phyloP scores from a whole-genome alignment of 2,888 invertebrate genomes.

The Mamestra brassicae region DNA sequence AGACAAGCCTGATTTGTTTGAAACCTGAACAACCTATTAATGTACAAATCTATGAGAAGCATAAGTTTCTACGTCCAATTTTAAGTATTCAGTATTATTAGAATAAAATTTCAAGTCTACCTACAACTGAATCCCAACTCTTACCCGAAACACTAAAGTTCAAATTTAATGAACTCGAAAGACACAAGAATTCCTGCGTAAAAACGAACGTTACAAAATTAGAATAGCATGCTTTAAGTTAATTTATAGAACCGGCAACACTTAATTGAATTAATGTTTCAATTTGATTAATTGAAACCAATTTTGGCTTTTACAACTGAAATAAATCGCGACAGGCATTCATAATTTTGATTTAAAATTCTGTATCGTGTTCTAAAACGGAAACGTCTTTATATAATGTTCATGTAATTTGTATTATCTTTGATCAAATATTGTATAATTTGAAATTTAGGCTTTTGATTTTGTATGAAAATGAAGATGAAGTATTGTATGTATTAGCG shows the following conservation, averaged over 20 bases:
- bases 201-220: constrained; percentile 66
- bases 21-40: neutral
- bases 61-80: constrained; percentile 45
- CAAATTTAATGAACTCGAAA: constrained; percentile 32
- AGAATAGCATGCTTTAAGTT: constrained; percentile 70
- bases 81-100: constrained; percentile 43
- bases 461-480: neutral
- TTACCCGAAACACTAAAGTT: constrained; percentile 27
- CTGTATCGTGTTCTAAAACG: constrained; percentile 58
- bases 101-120: neutral
- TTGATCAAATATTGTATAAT: constrained; percentile 14
- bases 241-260: constrained; percentile 65
- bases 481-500: neutral
- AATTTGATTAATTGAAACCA: constrained; percentile 71
- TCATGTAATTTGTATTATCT: constrained; percentile 41
- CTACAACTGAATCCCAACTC: constrained; percentile 26
- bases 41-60: constrained; percentile 13
- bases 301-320: constrained; percentile 66
- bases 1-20: too few relatives aligned
- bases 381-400: constrained; percentile 50
- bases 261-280: constrained; percentile 72
- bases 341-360: constrained; percentile 58
- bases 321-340: constrained; percentile 64
- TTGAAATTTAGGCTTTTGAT: neutral
- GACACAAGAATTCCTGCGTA: constrained; percentile 45